Percentiles rank a stretch among this genome's conserved stretches.
phyloP scores from a whole-genome alignment of 2,113 vertebrate species.

The Paratilapia polleni region DNA sequence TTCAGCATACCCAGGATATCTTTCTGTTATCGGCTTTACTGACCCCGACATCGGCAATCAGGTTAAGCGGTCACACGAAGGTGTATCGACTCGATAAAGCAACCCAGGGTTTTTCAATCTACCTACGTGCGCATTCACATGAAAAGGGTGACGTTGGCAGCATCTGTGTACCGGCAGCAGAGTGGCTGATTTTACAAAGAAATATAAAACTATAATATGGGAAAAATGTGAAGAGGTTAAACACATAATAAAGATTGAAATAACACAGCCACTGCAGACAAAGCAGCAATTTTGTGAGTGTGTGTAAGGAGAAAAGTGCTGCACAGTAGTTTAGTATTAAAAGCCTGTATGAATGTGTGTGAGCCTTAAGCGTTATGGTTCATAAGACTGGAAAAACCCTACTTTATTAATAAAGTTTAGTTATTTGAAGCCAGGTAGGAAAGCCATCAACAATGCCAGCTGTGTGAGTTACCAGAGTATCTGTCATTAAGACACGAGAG shows the following conservation, averaged over 20 bases:
- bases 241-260: neutral
- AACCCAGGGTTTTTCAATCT: neutral
- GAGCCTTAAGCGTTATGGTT: too few relatives aligned
- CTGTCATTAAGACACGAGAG: too few relatives aligned
- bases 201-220: neutral
- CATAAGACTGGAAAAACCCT: too few relatives aligned
- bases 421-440: too few relatives aligned
- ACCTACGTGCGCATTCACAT: neutral
- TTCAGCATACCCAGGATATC: neutral
- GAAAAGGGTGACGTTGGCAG: neutral
- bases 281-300: neutral
- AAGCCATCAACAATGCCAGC: too few relatives aligned
- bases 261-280: neutral
- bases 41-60: neutral
- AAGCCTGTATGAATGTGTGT: neutral
- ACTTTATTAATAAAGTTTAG: too few relatives aligned
- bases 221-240: neutral
- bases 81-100: neutral
- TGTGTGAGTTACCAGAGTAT: too few relatives aligned
- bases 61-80: neutral
- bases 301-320: too few relatives aligned
- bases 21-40: neutral
- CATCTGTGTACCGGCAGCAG: neutral
- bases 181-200: neutral
- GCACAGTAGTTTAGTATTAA: neutral